Percentiles rank a stretch among this genome's conserved stretches.
These are phyloP conservation scores for Ischnura elegans DNA, from an alignment of 2,888 invertebrate genomes.

Conservation along the genomic window DNA sequence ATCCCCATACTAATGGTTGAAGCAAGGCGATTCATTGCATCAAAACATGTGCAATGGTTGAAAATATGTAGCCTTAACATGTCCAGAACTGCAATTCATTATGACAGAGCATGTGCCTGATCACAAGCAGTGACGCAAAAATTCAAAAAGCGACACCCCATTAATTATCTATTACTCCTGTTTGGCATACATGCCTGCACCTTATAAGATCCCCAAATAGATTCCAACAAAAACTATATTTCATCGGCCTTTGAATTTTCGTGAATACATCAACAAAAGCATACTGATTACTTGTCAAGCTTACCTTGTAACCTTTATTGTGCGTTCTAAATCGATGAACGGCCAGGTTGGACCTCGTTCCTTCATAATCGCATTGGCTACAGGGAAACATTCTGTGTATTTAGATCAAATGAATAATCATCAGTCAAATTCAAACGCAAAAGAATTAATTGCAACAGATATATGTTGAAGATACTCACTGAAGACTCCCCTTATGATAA, in stretches of 20 bases:
- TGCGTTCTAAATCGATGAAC: constrained; percentile 48
- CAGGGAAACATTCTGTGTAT: constrained; percentile 5
- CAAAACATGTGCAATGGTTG: neutral
- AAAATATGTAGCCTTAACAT: neutral
- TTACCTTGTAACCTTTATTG: constrained; percentile 50
- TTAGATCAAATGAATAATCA: neutral
- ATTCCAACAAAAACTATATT: too few species aligned
- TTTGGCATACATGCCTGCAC: neutral
- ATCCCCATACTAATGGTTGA: neutral
- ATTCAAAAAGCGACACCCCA: neutral
- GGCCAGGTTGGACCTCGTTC: constrained; percentile 36
- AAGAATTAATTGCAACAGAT: neutral
- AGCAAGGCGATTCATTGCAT: neutral
- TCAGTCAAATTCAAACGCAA: neutral
- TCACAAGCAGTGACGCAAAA: too few species aligned
- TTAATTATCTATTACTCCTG: neutral
- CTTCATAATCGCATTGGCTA: constrained; percentile 46
- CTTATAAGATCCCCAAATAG: neutral
- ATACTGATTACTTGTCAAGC: neutral
- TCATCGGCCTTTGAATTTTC: neutral
- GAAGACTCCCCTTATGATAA: neutral
- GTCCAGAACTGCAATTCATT: neutral
- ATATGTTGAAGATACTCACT: neutral
- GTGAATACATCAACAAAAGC: neutral
- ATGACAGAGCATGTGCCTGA: constrained; percentile 9